Base-by-base conservation (phyloP, 2,888 invertebrate genomes). In the Brenthis ino region DNA sequence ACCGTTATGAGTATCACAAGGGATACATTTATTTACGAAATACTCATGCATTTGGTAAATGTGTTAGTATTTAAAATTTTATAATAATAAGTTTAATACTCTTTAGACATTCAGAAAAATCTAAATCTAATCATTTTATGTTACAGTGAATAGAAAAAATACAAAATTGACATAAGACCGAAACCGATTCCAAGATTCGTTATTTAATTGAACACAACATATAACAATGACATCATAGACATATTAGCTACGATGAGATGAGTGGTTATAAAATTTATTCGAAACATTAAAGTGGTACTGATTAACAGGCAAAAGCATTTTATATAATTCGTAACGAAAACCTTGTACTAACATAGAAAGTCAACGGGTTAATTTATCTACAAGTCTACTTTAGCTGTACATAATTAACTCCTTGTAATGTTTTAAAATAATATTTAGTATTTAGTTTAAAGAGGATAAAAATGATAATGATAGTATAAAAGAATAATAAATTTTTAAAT, bases 361-460 rank as follows among this genome's bases (percentile, higher is more conserved):
- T 57, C 24, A 67, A 61, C 33, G 37, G 43, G 57, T 54, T 47
- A 20, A 68, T 56, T 63, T 63, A 54, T 55, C 63, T 56, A 65
- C 56, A 57, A 50, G 58, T 67, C 50, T 67, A 67, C 57, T 48
- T 65, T 70, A 64, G 65, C 70, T 69, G 74, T 73, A 86, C 86
- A 78, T 83, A 91, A 89, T 91, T 93, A 84, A 91, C 91, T 93
- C 91, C 89, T 92, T 90, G 89, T 91, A 90, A 90, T 89, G 89
- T 89, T 89, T 89, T 89, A 89, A 90, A 91, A 88, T 87, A 88
- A 84, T 75, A 80, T 87, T 86, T 80, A 81, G 79, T 75, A 77
- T 78, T 79, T 76, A 80, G 79, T 85, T 81, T 82, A 74, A 69
- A 51, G 70, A 76, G 71, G 69, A 71, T 72, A 71, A 78, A 71